Percentiles rank a stretch among this genome's conserved stretches.
These are phyloP conservation scores for Morone chrysops DNA, from an alignment of 2,113 vertebrate species.

Conservation along the genomic window DNA sequence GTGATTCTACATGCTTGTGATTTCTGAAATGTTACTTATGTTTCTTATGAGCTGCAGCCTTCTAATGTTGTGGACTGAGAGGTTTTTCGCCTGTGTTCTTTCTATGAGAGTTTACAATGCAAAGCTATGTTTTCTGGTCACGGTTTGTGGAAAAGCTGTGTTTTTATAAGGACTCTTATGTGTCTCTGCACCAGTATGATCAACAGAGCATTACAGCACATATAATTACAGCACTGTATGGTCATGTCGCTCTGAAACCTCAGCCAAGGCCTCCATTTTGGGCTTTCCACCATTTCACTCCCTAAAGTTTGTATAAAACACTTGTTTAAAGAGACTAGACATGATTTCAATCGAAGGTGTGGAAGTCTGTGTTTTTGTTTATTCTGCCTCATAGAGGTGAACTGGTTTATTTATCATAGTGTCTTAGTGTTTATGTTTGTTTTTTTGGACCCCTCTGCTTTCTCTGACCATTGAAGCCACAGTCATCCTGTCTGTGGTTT, in stretches of 20 bases:
- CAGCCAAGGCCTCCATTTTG: constrained; percentile 79
- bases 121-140: constrained; percentile 70
- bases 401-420: constrained; percentile 30
- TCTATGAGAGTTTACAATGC: constrained; percentile 56
- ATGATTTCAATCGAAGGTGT: constrained; percentile 32
- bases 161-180: constrained; percentile 57
- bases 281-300: constrained; percentile 75
- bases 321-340: constrained; percentile 29
- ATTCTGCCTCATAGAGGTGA: constrained; percentile 36
- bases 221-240: constrained; percentile 81
- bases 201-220: constrained; percentile 76
- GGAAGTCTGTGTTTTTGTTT: constrained; percentile 35
- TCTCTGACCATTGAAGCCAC: constrained; percentile 75
- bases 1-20: not conserved
- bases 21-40: not conserved
- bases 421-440: constrained; percentile 53
- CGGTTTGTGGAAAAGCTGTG: constrained; percentile 58
- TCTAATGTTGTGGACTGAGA: constrained; percentile 35
- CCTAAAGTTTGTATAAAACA: constrained; percentile 25
- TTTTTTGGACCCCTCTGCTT: constrained; percentile 65
- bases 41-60: constrained; percentile 25
- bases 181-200: constrained; percentile 61
- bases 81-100: constrained; percentile 41
- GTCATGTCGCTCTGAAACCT: constrained; percentile 82
- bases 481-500: constrained; percentile 81